phyloP scores from a whole-genome alignment of 1,140 invertebrate species.

The Agrilus planipennis region DNA sequence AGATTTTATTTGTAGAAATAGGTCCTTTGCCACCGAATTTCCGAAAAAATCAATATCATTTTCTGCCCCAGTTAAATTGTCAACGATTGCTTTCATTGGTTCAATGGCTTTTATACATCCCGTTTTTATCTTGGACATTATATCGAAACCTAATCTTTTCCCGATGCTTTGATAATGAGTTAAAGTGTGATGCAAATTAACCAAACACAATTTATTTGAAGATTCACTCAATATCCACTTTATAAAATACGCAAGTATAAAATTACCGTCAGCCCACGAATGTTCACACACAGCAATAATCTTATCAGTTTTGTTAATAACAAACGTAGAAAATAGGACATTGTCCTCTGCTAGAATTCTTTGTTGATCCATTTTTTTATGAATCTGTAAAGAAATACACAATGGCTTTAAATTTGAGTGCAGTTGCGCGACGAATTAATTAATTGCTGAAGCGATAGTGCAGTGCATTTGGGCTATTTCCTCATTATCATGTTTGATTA shows the following conservation, averaged over 20 bases:
- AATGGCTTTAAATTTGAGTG: too few species aligned
- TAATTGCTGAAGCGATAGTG: too few species aligned
- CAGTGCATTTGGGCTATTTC: too few species aligned
- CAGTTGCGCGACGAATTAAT: too few species aligned
- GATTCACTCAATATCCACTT: slow-evolving; percentile 41
- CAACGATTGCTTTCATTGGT: slow-evolving; percentile 39
- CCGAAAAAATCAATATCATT: slow-evolving; percentile 15
- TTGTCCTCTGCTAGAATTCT: too few species aligned
- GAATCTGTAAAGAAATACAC: too few species aligned
- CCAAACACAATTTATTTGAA: slow-evolving; percentile 43
- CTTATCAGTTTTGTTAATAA: slow-evolving; percentile 30
- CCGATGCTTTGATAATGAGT: slow-evolving; percentile 59
- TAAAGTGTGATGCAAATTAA: slow-evolving; percentile 56
- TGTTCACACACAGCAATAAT: slow-evolving; percentile 54
- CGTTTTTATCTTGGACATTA: slow-evolving; percentile 42
- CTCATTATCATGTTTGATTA: too few species aligned
- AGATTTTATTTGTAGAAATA: slow-evolving; percentile 23
- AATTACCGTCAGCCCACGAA: slow-evolving; percentile 54
- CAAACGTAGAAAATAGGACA: too few species aligned
- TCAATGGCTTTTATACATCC: slow-evolving; percentile 43
- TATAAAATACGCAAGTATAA: slow-evolving; percentile 50
- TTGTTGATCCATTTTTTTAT: too few species aligned
- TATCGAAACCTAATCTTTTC: slow-evolving; percentile 58
- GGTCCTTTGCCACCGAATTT: slow-evolving; percentile 25
- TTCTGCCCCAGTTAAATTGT: slow-evolving; percentile 9